Evolutionary conservation across 2,797 vertebrate genomes (phyloP).

Genomic region (Catharus ustulatus): DNA sequence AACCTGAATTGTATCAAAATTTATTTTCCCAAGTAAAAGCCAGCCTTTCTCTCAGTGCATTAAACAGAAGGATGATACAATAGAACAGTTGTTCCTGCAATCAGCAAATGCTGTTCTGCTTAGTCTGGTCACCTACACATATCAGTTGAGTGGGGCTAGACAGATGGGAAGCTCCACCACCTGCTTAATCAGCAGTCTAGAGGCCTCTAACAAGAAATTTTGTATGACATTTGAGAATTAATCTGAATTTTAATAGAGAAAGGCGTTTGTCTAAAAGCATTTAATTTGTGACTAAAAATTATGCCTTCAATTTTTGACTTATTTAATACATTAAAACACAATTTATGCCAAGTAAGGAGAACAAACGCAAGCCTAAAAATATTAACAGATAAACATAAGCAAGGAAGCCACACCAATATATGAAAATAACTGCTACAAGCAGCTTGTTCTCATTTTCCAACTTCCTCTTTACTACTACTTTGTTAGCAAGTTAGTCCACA

Average conservation of each 20-base stretch:
- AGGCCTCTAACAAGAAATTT: neutral
- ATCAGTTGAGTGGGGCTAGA: neutral
- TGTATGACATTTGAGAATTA: neutral
- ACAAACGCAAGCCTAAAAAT: neutral
- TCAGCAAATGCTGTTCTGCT: neutral
- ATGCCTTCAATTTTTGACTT: neutral
- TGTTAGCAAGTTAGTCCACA: neutral
- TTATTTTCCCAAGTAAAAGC: neutral
- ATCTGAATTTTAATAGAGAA: neutral
- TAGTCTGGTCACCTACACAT: constrained; percentile 16
- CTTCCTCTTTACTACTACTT: neutral
- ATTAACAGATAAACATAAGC: neutral
- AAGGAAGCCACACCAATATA: neutral
- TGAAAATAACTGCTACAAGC: neutral
- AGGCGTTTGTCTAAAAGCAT: neutral
- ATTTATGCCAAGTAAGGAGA: neutral
- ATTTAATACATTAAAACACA: neutral
- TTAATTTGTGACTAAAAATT: neutral
- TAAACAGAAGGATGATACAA: neutral
- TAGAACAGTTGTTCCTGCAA: neutral
- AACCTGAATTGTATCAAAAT: neutral
- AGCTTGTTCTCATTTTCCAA: neutral
- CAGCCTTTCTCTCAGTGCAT: neutral
- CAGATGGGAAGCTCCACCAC: constrained; percentile 33
- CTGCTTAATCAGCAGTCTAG: constrained; percentile 23